Conservation (phyloP, 1,140 invertebrate genomes). For the Drosophila funebris region DNA sequence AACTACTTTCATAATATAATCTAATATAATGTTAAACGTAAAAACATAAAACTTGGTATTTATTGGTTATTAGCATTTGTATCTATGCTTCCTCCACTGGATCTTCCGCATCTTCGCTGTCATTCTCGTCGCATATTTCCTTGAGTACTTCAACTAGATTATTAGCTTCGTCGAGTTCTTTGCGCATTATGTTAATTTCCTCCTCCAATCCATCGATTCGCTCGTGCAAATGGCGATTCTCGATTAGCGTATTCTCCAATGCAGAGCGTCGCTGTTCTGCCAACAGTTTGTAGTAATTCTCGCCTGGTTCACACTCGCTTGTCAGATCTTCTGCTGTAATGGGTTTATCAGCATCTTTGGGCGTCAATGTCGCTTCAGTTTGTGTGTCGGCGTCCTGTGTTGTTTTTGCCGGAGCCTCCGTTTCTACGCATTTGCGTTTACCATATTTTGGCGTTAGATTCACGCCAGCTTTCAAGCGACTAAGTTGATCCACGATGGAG, state of each 20-base stretch:
- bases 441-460: slow-evolving; percentile 69
- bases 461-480: slow-evolving; percentile 74
- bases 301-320: slow-evolving; percentile 85
- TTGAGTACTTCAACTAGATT: slow-evolving; percentile 86
- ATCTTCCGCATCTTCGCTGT: neutral
- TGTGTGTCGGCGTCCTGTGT: slow-evolving; percentile 67
- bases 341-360: slow-evolving; percentile 52
- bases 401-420: slow-evolving; percentile 12
- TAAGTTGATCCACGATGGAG: slow-evolving; percentile 80
- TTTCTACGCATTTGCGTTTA: slow-evolving; percentile 76
- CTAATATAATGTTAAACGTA: slow-evolving; percentile 24
- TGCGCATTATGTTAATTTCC: slow-evolving; percentile 86
- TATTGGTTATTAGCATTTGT: slow-evolving; percentile 32
- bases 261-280: slow-evolving; percentile 87
- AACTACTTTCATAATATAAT: slow-evolving; percentile 52
- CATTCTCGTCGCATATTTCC: slow-evolving; percentile 82
- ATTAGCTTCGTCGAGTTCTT: slow-evolving; percentile 87
- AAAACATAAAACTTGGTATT: slow-evolving; percentile 28
- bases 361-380: slow-evolving; percentile 33
- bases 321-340: slow-evolving; percentile 85
- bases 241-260: slow-evolving; percentile 85
- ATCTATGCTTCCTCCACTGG: slow-evolving; percentile 37
- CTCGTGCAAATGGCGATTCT: slow-evolving; percentile 85
- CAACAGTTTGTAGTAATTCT: slow-evolving; percentile 87
- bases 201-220: slow-evolving; percentile 85